phyloP scores from a whole-genome alignment of 2,888 invertebrate genomes.

The Rhorus exstirpatorius region DNA sequence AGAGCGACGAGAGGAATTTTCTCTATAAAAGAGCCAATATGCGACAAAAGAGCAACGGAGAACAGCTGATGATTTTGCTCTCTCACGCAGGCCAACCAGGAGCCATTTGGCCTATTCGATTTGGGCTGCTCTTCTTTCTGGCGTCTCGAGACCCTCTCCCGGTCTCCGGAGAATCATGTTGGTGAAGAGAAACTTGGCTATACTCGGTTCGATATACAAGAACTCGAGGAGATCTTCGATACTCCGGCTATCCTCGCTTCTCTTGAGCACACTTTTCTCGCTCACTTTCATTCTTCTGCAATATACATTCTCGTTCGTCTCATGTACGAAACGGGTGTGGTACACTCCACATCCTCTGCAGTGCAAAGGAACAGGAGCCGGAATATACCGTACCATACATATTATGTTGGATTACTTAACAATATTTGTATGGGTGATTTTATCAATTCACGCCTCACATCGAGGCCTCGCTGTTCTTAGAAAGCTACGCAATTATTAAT shows the following conservation, averaged over 20 bases:
- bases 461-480: no score
- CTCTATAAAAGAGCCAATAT: conserved; percentile 51
- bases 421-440: no score
- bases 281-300: conserved; percentile 47
- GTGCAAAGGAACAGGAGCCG: conserved; percentile 4
- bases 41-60: conserved; percentile 23
- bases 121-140: conserved; percentile 41
- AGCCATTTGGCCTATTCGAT: conserved; percentile 59
- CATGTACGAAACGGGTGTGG: conserved; percentile 25
- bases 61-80: conserved; percentile 41
- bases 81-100: conserved; percentile 42
- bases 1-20: conserved; percentile 68
- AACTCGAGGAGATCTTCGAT: conserved; percentile 57
- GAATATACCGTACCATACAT: no score
- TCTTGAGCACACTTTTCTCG: conserved; percentile 34
- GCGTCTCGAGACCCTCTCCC: conserved; percentile 7
- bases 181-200: conserved; percentile 35
- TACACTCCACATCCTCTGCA: conserved; percentile 51
- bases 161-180: conserved; percentile 42
- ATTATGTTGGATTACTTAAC: no score
- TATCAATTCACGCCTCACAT: no score
- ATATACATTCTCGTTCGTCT: conserved; percentile 46
- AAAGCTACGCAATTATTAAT: no score
- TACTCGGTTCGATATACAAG: conserved; percentile 31
- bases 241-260: conserved; percentile 27